A percentile compares a stretch with the other conserved stretches of the same genome.
Evolutionary conservation across 1,140 invertebrate genomes (phyloP).

Genomic region (Pygmarrhopalites habei): DNA sequence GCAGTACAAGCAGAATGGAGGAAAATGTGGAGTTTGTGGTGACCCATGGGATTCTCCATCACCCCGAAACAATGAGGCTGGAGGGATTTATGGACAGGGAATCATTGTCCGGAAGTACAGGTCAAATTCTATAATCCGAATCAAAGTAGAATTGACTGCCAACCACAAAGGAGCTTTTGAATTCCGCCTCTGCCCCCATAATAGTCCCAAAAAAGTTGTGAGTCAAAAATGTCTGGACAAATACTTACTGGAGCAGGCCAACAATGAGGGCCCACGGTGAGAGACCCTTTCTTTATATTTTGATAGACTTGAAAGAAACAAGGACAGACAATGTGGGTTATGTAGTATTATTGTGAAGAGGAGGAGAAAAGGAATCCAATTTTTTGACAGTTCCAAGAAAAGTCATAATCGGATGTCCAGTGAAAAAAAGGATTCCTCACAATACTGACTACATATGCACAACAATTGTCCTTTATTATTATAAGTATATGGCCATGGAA

Average conservation of each 20-base stretch:
- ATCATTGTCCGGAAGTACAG: slow-evolving; percentile 70
- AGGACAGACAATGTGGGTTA: no score
- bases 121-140: slow-evolving; percentile 57
- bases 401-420: no score
- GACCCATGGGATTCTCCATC: slow-evolving; percentile 63
- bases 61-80: slow-evolving; percentile 72
- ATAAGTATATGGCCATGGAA: no score
- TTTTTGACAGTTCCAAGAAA: no score
- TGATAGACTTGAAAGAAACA: no score
- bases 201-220: slow-evolving; percentile 44
- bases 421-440: no score
- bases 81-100: slow-evolving; percentile 68
- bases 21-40: slow-evolving; percentile 75
- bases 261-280: slow-evolving; percentile 43
- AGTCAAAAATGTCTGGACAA: slow-evolving; percentile 70
- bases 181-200: slow-evolving; percentile 70
- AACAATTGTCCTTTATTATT: no score
- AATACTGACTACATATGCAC: no score
- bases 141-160: slow-evolving; percentile 69
- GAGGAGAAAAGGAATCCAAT: no score
- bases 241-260: slow-evolving; percentile 55
- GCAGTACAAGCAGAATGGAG: slow-evolving; percentile 62
- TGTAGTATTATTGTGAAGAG: no score
- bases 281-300: no score
- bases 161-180: slow-evolving; percentile 68